Base-by-base conservation (phyloP, 2,797 vertebrate species). In the Allobates femoralis region DNA sequence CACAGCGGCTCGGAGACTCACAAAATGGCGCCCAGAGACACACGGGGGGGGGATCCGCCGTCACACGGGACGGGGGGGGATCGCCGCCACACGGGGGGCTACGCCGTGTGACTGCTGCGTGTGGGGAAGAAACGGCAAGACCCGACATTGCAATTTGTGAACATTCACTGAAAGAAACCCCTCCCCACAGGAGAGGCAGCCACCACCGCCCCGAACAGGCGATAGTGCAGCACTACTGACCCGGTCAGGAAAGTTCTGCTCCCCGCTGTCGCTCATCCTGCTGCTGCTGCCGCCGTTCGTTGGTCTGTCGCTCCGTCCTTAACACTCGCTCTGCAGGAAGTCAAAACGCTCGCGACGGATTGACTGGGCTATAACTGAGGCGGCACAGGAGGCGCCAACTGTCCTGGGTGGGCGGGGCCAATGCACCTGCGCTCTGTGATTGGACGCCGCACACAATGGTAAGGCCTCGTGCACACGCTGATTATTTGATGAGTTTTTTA, bases 201-300 rank as follows among this genome's bases (percentile, higher is more conserved):
- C 28, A 28, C 0, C 46, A 30, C 23, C 18, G 0, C 3, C 75
- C 30, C 28, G 8, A 2, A 78, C 5, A 5, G 18, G 21, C 19
- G 26, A 12, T 12, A 23, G 1, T 6, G 19, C 16, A 11, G 16
- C 3, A 37, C 58, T 71, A 87, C 86, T 75, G 1, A 87, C 86
- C 86, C 86, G 86, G 14, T 81, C 86, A 18, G 55, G 81, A 26
- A 84, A 87, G 34, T 87, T 87, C 55, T 84, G 86, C 46, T 87
- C 86, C n/a, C 86, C 86, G 82, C 46, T 87, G 26, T 87, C 86
- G 21, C 86, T 87, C 86, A 87, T 87, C 21, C 51, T 84, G 37
- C 1, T n/a, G n/a, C n/a, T n/a, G n/a, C n/a, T n/a, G n/a, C n/a
- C 6, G 30, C 80, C 16, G 69, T 16, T 21, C 0, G 26, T 23